Conservation (phyloP, 1,140 invertebrate species). For the Cotesia glomerata region DNA sequence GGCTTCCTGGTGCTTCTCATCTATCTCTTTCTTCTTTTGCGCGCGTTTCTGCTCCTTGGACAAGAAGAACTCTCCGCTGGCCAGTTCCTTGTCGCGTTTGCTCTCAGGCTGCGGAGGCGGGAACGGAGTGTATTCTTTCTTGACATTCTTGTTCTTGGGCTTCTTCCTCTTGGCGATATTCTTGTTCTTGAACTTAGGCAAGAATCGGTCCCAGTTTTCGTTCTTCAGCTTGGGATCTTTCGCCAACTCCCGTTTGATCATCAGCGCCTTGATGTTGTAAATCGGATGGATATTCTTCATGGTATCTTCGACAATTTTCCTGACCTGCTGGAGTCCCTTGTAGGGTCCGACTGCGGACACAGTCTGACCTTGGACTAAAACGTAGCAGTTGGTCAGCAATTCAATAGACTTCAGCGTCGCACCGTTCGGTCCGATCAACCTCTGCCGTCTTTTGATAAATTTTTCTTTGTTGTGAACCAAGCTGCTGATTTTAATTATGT, state of each 20-base stretch:
- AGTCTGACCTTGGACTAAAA: conserved; percentile 97
- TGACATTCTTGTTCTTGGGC: conserved; percentile 84
- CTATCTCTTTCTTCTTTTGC: conserved; percentile 75
- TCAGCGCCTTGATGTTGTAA: conserved; percentile 97
- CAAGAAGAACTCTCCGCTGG: conserved; percentile 96
- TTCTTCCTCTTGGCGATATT: conserved; percentile 87
- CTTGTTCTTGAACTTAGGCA: conserved; percentile 95
- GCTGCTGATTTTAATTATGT: conserved; percentile 97
- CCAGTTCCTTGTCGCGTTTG: conserved; percentile 93
- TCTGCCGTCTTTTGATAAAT: conserved; percentile 93
- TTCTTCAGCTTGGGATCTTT: conserved; percentile 91
- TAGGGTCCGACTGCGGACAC: conserved; percentile 95
- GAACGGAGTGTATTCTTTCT: conserved; percentile 97
- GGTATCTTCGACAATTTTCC: conserved; percentile 93
- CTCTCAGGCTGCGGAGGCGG: conserved; percentile 92
- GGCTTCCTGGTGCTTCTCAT: conserved; percentile 75
- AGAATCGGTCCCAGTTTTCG: conserved; percentile 96
- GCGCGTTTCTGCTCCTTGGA: conserved; percentile 81
- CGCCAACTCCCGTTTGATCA: conserved; percentile 95
- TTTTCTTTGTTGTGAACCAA: conserved; percentile 91
- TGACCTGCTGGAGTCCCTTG: conserved; percentile 90
- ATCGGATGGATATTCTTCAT: conserved; percentile 99
- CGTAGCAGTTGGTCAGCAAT: conserved; percentile 96
- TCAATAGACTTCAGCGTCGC: conserved; percentile 98
- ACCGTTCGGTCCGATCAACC: conserved; percentile 95